Percentiles rank a stretch among this genome's conserved stretches.
Evolutionary conservation across 2,113 vertebrate species (phyloP).

Genomic region (Bubalus kerabau): DNA sequence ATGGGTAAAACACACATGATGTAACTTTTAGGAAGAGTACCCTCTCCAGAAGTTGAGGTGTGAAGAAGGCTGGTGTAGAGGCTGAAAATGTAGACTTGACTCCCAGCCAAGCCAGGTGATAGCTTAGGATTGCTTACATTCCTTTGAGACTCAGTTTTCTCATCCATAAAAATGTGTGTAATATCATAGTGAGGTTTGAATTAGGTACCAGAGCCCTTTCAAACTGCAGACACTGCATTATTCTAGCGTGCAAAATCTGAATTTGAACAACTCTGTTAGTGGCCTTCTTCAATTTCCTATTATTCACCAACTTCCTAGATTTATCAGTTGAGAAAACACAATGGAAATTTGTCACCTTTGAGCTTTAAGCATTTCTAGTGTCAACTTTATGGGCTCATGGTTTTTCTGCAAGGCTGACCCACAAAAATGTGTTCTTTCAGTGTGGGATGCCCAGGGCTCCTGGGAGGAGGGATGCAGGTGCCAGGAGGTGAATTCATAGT

Average conservation of each 20-base stretch:
- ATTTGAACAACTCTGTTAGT: background rate
- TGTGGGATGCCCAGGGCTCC: background rate
- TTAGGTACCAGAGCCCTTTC: background rate
- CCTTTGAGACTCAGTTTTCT: background rate
- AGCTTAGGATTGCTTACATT: background rate
- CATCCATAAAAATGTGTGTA: background rate
- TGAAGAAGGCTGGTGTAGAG: background rate
- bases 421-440: background rate
- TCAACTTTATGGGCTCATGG: background rate
- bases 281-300: background rate
- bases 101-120: background rate
- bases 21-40: background rate
- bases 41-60: background rate
- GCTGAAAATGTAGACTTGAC: background rate
- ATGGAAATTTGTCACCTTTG: background rate
- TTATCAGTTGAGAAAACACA: background rate
- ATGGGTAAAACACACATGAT: background rate
- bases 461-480: background rate
- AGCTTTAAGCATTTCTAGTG: background rate
- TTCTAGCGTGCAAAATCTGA: background rate
- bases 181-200: background rate
- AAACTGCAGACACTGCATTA: background rate
- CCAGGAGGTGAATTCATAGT: background rate
- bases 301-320: background rate
- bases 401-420: background rate